Base-by-base conservation (phyloP, 2,888 invertebrate genomes). In the Caenorhabditis plicata region DNA sequence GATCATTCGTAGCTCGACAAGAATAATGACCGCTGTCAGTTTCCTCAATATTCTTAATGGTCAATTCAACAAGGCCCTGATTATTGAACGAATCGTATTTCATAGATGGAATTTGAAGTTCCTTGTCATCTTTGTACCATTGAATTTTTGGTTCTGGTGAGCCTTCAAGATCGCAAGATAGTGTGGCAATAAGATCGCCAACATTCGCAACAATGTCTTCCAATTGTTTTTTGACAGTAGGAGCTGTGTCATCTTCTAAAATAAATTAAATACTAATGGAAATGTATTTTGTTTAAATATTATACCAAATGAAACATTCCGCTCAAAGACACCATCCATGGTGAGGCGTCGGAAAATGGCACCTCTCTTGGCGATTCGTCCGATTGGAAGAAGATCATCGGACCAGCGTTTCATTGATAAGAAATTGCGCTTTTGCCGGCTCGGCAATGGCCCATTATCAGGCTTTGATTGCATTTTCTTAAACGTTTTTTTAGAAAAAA, bases 11-110 rank as follows among this genome's bases (percentile, higher is more conserved):
- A 42, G 91, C 92, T 75, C 86, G 85, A 82, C 92, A 92, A 51
- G 87, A 87, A 82, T 92, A 93, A 81, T 86, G 87, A 48, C 91
- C 92, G 74, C 89, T 87, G 85, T 91, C 90, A 85, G 91, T 91
- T 13, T 90, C 90, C 78, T 60, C 65, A 23, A 69, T 64, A 43
- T 70, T 70, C 36, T 67, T 70, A 35, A 71, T 54, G 20, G 87
- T 87, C 69, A 93, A 84, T 81, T 88, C 88, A 79, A 69, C 68
- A 13, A 66, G 50, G 17, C 71, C 72, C 22, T 68, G 63, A 19
- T 56, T 55, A 44, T 60, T 82, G 52, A 77, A 79, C 56, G 80
- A 73, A 22, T 72, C 76, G 67, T 81, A 82, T 60, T 81, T 82
- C 38, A 72, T 68, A 7, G 77, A 75, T 25, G 77, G 73, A 29